A percentile compares a stretch with the other conserved stretches of the same genome.
Evolutionary conservation across 2,113 vertebrate genomes (phyloP).

Genomic region (Zapornia atra): DNA sequence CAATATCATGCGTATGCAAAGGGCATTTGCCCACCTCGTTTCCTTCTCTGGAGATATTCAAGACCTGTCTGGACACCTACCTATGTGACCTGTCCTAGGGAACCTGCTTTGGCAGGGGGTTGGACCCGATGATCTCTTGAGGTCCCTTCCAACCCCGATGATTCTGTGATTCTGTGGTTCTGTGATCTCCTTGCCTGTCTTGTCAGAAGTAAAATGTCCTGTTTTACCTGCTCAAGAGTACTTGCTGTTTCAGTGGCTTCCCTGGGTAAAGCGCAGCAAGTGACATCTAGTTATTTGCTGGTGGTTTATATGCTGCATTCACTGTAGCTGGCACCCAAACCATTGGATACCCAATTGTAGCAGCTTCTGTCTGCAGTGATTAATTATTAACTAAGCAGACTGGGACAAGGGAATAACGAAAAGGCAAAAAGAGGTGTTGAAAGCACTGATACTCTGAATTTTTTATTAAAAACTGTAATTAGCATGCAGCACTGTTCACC

Average conservation of each 20-base stretch:
- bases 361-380: neutral
- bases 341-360: neutral
- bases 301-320: neutral
- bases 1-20: neutral
- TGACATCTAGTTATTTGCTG: neutral
- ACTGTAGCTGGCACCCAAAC: neutral
- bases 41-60: neutral
- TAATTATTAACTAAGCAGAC: neutral
- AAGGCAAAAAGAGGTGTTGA: neutral
- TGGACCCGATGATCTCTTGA: too few species aligned
- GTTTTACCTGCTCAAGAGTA: neutral
- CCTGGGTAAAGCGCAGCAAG: neutral
- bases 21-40: neutral
- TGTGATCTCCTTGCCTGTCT: neutral
- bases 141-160: too few species aligned
- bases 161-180: too few species aligned
- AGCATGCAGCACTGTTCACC: neutral
- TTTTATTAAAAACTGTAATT: neutral
- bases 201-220: neutral
- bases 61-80: too few species aligned
- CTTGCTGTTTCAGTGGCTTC: neutral
- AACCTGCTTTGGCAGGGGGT: too few species aligned
- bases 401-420: neutral
- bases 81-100: too few species aligned
- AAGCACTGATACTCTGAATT: neutral